A percentile compares a stretch with the other conserved stretches of the same genome.
Evolutionary conservation across 2,113 vertebrate genomes (phyloP).

Genomic region (Nyctereutes procyonoides): DNA sequence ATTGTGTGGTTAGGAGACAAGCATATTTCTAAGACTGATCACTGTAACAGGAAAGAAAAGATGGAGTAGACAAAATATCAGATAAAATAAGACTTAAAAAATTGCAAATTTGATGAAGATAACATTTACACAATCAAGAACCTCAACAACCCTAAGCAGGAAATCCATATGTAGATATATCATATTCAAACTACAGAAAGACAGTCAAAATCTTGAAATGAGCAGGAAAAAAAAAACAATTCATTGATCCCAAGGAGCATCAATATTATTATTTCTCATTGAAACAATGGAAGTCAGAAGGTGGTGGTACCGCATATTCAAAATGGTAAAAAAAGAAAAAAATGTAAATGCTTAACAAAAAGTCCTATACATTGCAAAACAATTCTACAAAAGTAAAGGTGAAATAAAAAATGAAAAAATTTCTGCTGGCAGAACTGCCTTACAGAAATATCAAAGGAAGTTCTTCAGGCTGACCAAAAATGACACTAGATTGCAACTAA

Average conservation of each 20-base stretch:
- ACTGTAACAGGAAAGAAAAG: not conserved
- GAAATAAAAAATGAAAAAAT: not conserved
- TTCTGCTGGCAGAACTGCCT: not conserved
- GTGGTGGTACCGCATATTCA: not conserved
- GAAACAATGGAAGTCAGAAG: not conserved
- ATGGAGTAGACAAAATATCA: not conserved
- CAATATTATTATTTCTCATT: not conserved
- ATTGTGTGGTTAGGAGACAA: not conserved
- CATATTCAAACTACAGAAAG: not conserved
- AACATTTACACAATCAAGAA: not conserved
- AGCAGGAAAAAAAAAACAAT: not conserved
- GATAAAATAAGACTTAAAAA: not conserved
- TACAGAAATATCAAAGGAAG: not conserved
- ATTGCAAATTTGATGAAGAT: not conserved
- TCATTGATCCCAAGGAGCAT: not conserved
- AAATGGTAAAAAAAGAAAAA: not conserved
- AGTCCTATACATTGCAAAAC: not conserved
- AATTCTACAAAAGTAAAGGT: not conserved
- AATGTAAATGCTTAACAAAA: not conserved
- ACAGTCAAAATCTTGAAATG: not conserved
- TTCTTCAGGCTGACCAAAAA: not conserved
- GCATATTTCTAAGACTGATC: not conserved
- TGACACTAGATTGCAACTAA: not conserved
- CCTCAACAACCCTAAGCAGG: not conserved
- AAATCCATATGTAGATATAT: not conserved